Conservation (phyloP, 2,888 invertebrate species). For the Zhengitettix transpicula region DNA sequence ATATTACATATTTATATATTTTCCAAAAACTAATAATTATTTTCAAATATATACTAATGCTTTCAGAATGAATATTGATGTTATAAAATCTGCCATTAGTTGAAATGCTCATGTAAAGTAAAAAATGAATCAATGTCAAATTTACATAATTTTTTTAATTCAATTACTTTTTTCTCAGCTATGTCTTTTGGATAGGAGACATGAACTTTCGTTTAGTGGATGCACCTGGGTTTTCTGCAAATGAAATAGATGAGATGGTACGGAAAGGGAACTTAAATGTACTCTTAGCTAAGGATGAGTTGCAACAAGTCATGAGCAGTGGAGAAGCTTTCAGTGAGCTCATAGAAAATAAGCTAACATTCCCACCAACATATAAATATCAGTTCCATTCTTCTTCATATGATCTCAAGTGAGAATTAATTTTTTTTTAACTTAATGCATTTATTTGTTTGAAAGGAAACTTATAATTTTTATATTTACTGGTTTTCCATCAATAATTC, state of each 20-base stretch:
- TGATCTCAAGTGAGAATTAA: constrained; percentile 51
- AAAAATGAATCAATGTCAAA: too few relatives aligned
- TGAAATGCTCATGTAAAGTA: too few relatives aligned
- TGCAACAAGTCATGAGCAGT: constrained; percentile 47
- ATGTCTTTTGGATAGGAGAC: constrained; percentile 85
- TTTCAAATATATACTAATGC: background rate
- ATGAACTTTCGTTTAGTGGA: constrained; percentile 69
- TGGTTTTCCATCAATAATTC: too few relatives aligned
- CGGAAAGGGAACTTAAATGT: constrained; percentile 44
- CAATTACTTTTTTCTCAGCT: constrained; percentile 30
- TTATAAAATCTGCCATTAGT: too few relatives aligned
- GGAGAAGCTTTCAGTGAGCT: constrained; percentile 75
- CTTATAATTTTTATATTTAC: too few relatives aligned
- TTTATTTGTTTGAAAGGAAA: background rate
- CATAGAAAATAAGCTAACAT: constrained; percentile 51
- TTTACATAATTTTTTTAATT: too few relatives aligned
- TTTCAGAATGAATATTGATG: too few relatives aligned
- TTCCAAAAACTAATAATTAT: background rate
- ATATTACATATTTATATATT: background rate
- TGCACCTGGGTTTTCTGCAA: constrained; percentile 39
- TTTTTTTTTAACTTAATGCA: background rate
- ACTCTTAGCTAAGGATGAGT: constrained; percentile 60
- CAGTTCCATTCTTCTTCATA: constrained; percentile 56
- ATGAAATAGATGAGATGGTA: constrained; percentile 48
- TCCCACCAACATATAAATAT: constrained; percentile 81